Base-by-base conservation (phyloP, 2,797 vertebrate genomes). In the Tympanoctomys barrerae region DNA sequence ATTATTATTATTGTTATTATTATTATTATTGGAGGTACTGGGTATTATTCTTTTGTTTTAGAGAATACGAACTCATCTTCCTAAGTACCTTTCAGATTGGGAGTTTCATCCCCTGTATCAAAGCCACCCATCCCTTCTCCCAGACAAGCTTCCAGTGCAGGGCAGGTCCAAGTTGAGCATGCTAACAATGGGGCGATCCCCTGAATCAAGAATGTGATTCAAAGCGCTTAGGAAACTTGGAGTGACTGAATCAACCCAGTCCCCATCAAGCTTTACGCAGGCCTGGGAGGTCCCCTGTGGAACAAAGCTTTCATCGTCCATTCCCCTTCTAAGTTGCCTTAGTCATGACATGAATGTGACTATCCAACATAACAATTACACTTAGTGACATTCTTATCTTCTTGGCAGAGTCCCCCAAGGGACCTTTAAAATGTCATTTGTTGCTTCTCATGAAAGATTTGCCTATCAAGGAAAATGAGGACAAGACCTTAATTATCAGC, bases 401-500 rank as follows among this genome's bases (percentile, higher is more conserved):
- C 82, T 81, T 85, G 46, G 80, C 84, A 5, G 2, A 12, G 70
- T 86, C 86, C 68, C 59, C 86, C 78, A 0, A 88, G 68, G 92
- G 42, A 39, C 71, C 24, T 89, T 88, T 82, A 84, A 26, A 70
- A 87, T 64, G 77, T 21, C 64, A 85, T 52, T 84, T 54, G 49
- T 22, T 80, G 71, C 13, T 12, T 0, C 49, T 71, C 18, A 18
- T 19, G 18, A 61, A 68, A 95, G 85, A 79, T 80, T 42, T 87
- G 70, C 89, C 89, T 73, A 81, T 13, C 79, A 83, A 94, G 54
- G 88, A 94, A 90, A 90, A 87, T 6, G 77, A 62, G 59, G 91
- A 75, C 1, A 39, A 92, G 62, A 39, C 0, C 28, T 85, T 77
- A 87, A 42, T 79, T 66, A 94, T 21, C 73, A 64, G n/a, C 9